Conservation (phyloP, 2,113 vertebrate species). For the Grallaria varia region DNA sequence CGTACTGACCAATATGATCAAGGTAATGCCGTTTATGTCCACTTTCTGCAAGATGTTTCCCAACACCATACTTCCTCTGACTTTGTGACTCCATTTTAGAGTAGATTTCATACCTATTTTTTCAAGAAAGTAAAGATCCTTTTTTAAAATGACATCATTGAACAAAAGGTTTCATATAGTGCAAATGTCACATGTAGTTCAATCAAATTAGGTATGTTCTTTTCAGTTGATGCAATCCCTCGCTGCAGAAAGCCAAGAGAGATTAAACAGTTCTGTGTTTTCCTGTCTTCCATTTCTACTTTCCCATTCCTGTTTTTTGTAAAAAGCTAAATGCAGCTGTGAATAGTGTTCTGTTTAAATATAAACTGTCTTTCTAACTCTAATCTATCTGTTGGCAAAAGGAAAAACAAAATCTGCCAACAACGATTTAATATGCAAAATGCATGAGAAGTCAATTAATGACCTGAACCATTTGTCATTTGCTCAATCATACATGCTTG, state of each 20-base stretch:
- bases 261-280: not conserved
- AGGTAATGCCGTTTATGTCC: too few relatives aligned
- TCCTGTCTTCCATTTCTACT: not conserved
- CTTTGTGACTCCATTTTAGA: not conserved
- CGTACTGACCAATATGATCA: too few relatives aligned
- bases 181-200: not conserved
- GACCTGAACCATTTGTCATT: not conserved
- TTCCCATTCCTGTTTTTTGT: not conserved
- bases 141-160: not conserved
- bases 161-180: not conserved
- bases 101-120: not conserved
- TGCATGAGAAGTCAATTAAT: not conserved
- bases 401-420: not conserved
- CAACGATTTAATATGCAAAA: not conserved
- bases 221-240: not conserved
- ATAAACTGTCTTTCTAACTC: not conserved
- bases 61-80: too few relatives aligned
- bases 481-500: not conserved
- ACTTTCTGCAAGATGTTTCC: too few relatives aligned
- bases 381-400: not conserved
- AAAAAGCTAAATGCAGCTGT: not conserved
- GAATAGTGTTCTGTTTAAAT: not conserved
- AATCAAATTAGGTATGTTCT: not conserved
- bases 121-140: not conserved
- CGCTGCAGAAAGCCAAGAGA: not conserved